Conservation (phyloP, 35 echinoderm and acorn worm species). For the Heliocidaris tuberculata region DNA sequence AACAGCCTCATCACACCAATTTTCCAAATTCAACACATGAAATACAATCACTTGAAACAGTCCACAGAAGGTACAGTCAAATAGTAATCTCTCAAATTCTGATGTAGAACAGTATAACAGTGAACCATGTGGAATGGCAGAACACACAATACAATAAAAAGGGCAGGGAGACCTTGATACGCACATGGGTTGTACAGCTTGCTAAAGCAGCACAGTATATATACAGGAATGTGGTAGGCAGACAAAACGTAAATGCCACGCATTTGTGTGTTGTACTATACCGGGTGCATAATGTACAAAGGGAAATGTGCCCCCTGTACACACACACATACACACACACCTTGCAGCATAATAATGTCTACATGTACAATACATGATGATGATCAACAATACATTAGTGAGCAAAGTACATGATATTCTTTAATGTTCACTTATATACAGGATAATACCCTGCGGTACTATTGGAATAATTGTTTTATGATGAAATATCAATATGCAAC, state of each 20-base stretch:
- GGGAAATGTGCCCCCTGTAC: neutral
- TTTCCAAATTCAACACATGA: neutral
- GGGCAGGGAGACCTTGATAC: neutral
- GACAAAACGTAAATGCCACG: neutral
- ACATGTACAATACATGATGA: neutral
- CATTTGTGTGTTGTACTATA: neutral
- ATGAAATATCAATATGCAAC: too few species aligned
- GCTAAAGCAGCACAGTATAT: neutral
- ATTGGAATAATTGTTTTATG: too few species aligned
- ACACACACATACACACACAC: neutral
- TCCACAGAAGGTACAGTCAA: neutral
- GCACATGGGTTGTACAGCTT: neutral
- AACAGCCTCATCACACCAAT: too few species aligned
- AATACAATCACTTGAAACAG: neutral
- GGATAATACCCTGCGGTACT: too few species aligned
- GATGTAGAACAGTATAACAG: neutral
- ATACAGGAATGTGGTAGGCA: neutral
- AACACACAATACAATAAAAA: neutral
- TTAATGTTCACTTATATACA: too few species aligned
- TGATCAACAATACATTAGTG: neutral
- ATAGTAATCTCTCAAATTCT: neutral
- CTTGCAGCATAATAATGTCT: neutral
- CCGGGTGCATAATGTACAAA: neutral
- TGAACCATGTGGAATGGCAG: neutral
- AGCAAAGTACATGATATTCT: neutral